phyloP scores from a whole-genome alignment of 1,140 invertebrate species.

The Asobara japonica region DNA sequence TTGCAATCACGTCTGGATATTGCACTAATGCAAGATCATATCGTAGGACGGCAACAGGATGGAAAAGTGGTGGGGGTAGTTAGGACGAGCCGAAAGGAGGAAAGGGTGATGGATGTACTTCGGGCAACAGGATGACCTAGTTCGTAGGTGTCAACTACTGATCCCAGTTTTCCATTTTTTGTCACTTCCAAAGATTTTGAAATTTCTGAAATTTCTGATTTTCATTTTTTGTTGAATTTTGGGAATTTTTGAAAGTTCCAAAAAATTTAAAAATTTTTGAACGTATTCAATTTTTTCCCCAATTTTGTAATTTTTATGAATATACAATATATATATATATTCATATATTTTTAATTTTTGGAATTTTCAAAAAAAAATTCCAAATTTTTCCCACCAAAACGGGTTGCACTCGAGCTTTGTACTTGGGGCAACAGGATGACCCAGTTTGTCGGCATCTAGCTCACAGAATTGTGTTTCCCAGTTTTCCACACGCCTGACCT shows the following conservation, averaged over 20 bases:
- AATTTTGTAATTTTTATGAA: too few species aligned
- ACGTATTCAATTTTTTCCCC: too few species aligned
- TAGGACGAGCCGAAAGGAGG: not conserved
- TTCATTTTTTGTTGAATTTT: too few species aligned
- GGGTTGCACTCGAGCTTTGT: not conserved
- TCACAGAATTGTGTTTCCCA: constrained; percentile 18
- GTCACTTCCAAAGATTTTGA: too few species aligned
- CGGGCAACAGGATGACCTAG: constrained; percentile 32
- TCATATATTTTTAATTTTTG: too few species aligned
- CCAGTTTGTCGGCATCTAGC: constrained; percentile 2
- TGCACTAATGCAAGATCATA: not conserved
- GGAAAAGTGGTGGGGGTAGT: not conserved
- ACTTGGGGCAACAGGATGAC: constrained; percentile 31
- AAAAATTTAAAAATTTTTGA: too few species aligned
- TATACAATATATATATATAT: too few species aligned
- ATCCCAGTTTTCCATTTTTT: constrained; percentile 29
- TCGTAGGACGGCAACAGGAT: not conserved
- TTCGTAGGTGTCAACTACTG: constrained; percentile 2
- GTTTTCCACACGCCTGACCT: constrained; percentile 34
- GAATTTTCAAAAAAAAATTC: too few species aligned
- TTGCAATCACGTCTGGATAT: constrained; percentile 8
- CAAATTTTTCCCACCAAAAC: too few species aligned
- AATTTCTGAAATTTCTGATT: too few species aligned
- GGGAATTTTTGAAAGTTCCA: too few species aligned
- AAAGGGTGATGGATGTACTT: constrained; percentile 28